Percentiles rank a stretch among this genome's conserved stretches.
Evolutionary conservation across 2,888 invertebrate genomes (phyloP).

Genomic region (Drosophila hamatofila): DNA sequence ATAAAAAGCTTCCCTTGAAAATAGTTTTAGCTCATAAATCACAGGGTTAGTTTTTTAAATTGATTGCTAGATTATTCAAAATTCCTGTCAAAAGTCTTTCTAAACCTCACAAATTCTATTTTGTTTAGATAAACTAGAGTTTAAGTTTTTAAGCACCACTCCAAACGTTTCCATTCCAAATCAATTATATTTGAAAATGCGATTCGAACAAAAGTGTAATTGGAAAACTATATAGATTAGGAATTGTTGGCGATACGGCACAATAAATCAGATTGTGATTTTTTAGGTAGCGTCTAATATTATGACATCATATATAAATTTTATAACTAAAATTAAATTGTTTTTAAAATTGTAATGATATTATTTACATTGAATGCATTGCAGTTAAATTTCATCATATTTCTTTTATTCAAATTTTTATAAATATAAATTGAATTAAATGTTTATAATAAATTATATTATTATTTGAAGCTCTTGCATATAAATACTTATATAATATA

Average conservation of each 20-base stretch:
- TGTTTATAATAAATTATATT: too few relatives aligned
- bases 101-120: not conserved
- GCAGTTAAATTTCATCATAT: not conserved
- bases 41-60: not conserved
- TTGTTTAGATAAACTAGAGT: not conserved
- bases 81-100: not conserved
- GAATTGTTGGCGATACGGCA: not conserved
- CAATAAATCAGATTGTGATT: not conserved
- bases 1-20: not conserved
- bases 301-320: not conserved
- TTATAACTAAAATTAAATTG: not conserved
- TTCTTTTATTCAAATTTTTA: not conserved
- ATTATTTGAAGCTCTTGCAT: too few relatives aligned
- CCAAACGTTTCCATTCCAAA: constrained; percentile 16
- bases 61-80: not conserved
- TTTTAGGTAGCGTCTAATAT: not conserved
- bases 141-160: constrained; percentile 22
- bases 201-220: not conserved
- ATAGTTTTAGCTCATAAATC: constrained; percentile 3
- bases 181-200: constrained; percentile 35
- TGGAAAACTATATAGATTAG: constrained; percentile 5
- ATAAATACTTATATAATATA: too few relatives aligned
- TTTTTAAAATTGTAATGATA: too few relatives aligned
- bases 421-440: too few relatives aligned
- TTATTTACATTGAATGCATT: too few relatives aligned